These are phyloP conservation scores for Anguilla obscura DNA, from an alignment of 2,797 vertebrate genomes.

Conservation along the genomic window DNA sequence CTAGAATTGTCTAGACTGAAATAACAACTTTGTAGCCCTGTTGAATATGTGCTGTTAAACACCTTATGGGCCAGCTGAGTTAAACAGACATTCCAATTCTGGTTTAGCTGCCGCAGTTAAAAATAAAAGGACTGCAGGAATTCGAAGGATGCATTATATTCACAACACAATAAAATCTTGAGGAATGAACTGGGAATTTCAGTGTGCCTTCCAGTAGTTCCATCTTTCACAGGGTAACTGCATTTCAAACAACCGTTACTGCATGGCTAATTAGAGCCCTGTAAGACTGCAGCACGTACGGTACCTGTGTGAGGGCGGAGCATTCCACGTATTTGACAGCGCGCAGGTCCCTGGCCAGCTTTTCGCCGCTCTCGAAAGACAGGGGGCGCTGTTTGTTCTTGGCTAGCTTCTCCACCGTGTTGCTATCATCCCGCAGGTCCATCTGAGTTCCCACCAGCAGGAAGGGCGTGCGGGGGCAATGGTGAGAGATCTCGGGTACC, in stretches of 20 bases:
- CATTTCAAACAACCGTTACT: neutral
- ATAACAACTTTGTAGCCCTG: neutral
- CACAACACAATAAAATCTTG: neutral
- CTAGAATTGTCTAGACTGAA: neutral
- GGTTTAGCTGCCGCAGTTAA: neutral
- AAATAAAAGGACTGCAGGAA: neutral
- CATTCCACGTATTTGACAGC: conserved; percentile 98
- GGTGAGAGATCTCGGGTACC: conserved; percentile 99
- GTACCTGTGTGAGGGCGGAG: conserved; percentile 96
- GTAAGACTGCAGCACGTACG: neutral
- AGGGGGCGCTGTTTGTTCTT: conserved; percentile 99
- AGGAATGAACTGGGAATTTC: neutral
- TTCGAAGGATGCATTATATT: neutral
- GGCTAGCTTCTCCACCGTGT: conserved; percentile 95
- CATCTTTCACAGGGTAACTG: neutral
- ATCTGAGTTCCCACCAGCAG: conserved; percentile 97
- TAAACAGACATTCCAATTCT: neutral
- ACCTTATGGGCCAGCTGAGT: neutral
- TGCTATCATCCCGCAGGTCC: conserved; percentile 93
- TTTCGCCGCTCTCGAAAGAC: conserved; percentile 88
- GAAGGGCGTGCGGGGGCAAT: conserved; percentile 96
- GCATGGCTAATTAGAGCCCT: neutral
- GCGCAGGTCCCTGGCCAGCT: conserved; percentile 90
- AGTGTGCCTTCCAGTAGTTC: neutral
- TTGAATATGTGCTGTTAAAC: neutral